A percentile compares a stretch with the other conserved stretches of the same genome.
phyloP scores from a whole-genome alignment of 2,888 invertebrate species.

The Stenichneumon culpator region DNA sequence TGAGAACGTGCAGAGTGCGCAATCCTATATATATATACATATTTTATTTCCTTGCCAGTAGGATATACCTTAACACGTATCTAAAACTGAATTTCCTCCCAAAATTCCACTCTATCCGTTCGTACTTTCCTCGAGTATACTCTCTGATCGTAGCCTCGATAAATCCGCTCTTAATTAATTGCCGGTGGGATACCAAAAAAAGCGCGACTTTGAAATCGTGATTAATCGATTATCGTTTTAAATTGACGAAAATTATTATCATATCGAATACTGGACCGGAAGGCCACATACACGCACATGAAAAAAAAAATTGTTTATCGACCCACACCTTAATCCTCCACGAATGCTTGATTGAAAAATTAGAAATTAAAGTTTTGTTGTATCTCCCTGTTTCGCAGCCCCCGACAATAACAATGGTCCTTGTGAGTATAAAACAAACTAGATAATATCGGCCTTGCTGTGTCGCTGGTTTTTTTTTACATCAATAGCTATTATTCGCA shows the following conservation, averaged over 20 bases:
- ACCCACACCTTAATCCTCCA: conserved; percentile 71
- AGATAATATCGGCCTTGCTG: conserved; percentile 83
- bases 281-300: neutral
- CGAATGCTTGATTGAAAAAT: conserved; percentile 76
- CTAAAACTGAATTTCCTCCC: conserved; percentile 32
- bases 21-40: conserved; percentile 4
- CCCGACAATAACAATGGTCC: conserved; percentile 94
- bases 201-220: conserved; percentile 24
- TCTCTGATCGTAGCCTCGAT: neutral
- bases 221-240: conserved; percentile 11
- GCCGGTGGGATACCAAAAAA: neutral
- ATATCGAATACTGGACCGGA: conserved; percentile 20
- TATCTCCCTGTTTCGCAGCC: conserved; percentile 90
- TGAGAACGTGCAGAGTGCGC: conserved; percentile 30
- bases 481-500: conserved; percentile 69
- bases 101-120: conserved; percentile 35
- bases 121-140: conserved; percentile 36
- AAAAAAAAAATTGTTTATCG: conserved; percentile 26
- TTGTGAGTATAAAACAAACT: conserved; percentile 91
- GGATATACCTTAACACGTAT: conserved; percentile 51
- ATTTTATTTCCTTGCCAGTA: conserved; percentile 23
- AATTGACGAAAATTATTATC: conserved; percentile 50
- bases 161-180: conserved; percentile 16
- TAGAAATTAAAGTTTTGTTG: conserved; percentile 84
- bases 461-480: conserved; percentile 80